These are phyloP conservation scores for Ostrea denselamellosa DNA, from an alignment of 1,140 invertebrate species.

Conservation along the genomic window DNA sequence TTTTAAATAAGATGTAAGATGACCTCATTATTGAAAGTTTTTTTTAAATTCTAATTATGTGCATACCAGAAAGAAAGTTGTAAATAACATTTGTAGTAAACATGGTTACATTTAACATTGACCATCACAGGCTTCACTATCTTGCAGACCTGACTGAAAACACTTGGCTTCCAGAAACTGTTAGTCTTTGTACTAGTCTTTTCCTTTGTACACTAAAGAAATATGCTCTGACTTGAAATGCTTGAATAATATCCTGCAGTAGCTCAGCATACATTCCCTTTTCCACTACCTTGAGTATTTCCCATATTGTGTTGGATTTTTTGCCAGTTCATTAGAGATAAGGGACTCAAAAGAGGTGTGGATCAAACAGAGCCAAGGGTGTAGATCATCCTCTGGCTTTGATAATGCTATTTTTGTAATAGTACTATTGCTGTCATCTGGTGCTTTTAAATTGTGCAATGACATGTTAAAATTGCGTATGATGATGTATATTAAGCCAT, in stretches of 20 bases:
- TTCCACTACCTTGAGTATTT: neutral
- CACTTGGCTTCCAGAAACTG: too few species aligned
- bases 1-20: too few species aligned
- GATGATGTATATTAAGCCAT: constrained; percentile 20
- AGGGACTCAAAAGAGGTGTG: constrained; percentile 25
- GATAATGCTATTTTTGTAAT: constrained; percentile 18
- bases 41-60: too few species aligned
- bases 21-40: too few species aligned
- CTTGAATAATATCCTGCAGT: neutral
- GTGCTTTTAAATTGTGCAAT: constrained; percentile 29
- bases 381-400: neutral
- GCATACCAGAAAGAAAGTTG: too few species aligned
- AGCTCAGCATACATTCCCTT: constrained; percentile 10
- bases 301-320: constrained; percentile 5
- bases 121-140: too few species aligned
- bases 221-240: neutral
- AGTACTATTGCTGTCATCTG: constrained; percentile 26
- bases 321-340: constrained; percentile 24
- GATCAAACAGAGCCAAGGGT: neutral
- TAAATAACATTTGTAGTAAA: too few species aligned
- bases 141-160: too few species aligned
- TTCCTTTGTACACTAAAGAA: too few species aligned
- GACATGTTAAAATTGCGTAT: constrained; percentile 23
- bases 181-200: too few species aligned
- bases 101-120: too few species aligned